Conservation (phyloP, 2,113 vertebrate species). For the Callorhinus ursinus region DNA sequence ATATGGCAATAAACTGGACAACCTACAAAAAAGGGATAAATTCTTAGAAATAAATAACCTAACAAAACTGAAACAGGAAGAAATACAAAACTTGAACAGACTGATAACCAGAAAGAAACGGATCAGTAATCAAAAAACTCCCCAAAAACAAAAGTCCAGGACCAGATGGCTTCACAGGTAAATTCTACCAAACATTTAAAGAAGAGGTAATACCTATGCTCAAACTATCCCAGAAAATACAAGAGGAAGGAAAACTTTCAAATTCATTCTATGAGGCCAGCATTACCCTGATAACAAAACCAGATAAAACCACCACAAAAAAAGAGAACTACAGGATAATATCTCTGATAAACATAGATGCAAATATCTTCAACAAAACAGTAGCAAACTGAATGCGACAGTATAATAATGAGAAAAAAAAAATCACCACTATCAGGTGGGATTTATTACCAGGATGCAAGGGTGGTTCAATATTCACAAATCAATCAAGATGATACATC, state of each 20-base stretch:
- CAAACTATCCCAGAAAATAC: not conserved
- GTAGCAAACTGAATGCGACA: not conserved
- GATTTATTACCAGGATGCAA: not conserved
- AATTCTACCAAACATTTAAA: not conserved
- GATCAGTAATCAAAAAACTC: not conserved
- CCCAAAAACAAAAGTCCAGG: too few species aligned
- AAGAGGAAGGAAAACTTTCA: not conserved
- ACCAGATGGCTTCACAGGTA: not conserved
- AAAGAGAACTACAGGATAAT: not conserved
- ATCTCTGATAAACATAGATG: not conserved
- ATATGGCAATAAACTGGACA: not conserved
- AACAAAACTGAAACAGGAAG: not conserved
- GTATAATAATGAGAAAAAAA: not conserved
- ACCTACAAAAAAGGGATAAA: not conserved
- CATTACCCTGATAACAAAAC: not conserved
- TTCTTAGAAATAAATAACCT: not conserved
- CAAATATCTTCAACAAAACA: not conserved
- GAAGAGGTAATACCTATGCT: not conserved
- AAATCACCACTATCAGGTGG: not conserved
- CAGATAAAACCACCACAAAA: not conserved
- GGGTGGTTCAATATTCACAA: not conserved
- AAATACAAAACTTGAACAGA: not conserved
- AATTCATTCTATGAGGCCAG: not conserved
- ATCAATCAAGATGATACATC: not conserved
- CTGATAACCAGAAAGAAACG: not conserved